Evolutionary conservation across 2,888 invertebrate species (phyloP).

Genomic region (Pristionchus fissidentatus): DNA sequence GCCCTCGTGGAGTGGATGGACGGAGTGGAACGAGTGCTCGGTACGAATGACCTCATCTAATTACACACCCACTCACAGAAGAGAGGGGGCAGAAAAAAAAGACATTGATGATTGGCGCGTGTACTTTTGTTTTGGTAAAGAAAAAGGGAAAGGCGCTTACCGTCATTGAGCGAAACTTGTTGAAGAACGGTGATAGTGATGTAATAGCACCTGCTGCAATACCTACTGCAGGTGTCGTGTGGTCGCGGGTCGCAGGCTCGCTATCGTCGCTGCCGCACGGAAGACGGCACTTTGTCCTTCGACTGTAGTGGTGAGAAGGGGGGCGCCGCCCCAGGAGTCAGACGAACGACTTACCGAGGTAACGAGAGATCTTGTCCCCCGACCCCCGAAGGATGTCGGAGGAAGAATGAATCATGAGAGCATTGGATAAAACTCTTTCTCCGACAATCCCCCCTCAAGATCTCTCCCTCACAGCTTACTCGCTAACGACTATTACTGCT

Average conservation of each 20-base stretch:
- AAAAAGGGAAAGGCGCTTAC: no score
- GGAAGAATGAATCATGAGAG: neutral
- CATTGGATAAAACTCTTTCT: neutral
- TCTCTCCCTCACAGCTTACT: neutral
- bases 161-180: no score
- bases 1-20: slow-evolving; percentile 61
- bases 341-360: slow-evolving; percentile 43
- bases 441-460: neutral
- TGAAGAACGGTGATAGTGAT: no score
- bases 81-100: no score
- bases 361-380: slow-evolving; percentile 8
- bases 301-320: slow-evolving; percentile 68
- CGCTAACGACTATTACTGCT: neutral
- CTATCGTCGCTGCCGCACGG: slow-evolving; percentile 71
- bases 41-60: no score
- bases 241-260: slow-evolving; percentile 72
- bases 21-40: slow-evolving; percentile 50
- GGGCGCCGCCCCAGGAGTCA: neutral
- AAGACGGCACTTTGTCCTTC: slow-evolving; percentile 70
- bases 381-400: neutral
- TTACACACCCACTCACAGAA: no score
- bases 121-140: no score
- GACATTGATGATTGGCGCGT: no score
- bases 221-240: slow-evolving; percentile 59
- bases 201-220: neutral